Evolutionary conservation across 2,797 vertebrate species (phyloP).

Genomic region (Pseudocheirus occidentalis): DNA sequence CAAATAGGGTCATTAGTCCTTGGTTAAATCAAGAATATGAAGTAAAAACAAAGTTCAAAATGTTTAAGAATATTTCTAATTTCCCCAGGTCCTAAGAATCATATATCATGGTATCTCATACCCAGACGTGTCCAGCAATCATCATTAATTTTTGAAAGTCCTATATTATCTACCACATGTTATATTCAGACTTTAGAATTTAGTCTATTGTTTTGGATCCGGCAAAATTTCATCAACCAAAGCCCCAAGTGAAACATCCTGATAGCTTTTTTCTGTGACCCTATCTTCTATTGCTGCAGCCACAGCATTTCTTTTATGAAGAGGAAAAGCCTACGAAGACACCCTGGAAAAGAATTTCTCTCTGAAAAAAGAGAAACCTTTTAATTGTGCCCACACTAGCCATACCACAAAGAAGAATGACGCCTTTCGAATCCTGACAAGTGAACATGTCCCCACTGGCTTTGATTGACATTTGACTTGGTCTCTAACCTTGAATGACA

Average conservation of each 20-base stretch:
- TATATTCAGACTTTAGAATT: slow-evolving; percentile 30
- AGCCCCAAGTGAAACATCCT: background rate
- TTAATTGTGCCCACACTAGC: slow-evolving; percentile 71
- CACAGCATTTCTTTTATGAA: background rate
- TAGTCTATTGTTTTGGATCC: background rate
- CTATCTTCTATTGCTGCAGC: slow-evolving; percentile 52
- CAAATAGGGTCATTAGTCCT: slow-evolving; percentile 37
- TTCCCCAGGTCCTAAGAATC: slow-evolving; percentile 48
- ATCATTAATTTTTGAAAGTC: slow-evolving; percentile 8
- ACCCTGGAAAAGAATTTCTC: slow-evolving; percentile 61
- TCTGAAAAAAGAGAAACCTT: slow-evolving; percentile 68
- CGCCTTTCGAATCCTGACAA: slow-evolving; percentile 73
- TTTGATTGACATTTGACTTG: slow-evolving; percentile 81
- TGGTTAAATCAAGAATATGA: slow-evolving; percentile 45
- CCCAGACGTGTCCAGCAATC: slow-evolving; percentile 16
- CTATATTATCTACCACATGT: slow-evolving; percentile 8
- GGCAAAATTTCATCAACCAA: background rate
- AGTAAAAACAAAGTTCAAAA: slow-evolving; percentile 47
- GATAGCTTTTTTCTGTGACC: slow-evolving; percentile 36
- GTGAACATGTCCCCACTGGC: slow-evolving; percentile 73
- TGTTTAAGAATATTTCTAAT: background rate
- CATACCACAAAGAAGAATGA: slow-evolving; percentile 59
- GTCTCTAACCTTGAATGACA: slow-evolving; percentile 86
- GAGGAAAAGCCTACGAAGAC: slow-evolving; percentile 55
- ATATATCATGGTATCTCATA: slow-evolving; percentile 24